phyloP scores from a whole-genome alignment of 1,140 invertebrate species.

The Onthophagus taurus region DNA sequence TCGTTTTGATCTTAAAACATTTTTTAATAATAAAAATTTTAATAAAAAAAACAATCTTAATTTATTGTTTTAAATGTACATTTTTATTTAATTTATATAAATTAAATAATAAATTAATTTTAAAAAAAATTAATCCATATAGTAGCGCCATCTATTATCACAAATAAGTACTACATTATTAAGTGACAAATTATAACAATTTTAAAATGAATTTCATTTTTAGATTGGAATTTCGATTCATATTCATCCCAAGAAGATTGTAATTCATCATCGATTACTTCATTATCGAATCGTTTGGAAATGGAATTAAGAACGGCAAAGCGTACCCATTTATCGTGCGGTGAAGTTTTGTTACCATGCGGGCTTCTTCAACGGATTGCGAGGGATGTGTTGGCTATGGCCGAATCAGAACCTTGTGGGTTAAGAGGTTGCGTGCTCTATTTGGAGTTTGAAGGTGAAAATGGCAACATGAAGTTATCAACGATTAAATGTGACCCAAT shows the following conservation, averaged over 20 bases:
- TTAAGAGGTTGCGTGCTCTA: conserved; percentile 66
- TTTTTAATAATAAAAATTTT: too few relatives aligned
- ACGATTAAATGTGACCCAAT: conserved; percentile 70
- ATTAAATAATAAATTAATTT: background rate
- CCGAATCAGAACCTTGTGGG: conserved; percentile 77
- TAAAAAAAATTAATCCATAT: background rate
- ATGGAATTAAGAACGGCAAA: conserved; percentile 66
- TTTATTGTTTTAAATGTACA: too few relatives aligned
- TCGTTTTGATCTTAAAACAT: too few relatives aligned
- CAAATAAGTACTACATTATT: too few relatives aligned
- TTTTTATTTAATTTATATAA: too few relatives aligned
- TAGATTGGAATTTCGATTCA: conserved; percentile 23
- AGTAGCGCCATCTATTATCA: too few relatives aligned
- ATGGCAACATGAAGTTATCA: conserved; percentile 49
- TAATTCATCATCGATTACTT: conserved; percentile 34
- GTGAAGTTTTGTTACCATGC: conserved; percentile 70
- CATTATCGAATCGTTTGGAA: conserved; percentile 61
- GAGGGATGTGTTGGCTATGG: conserved; percentile 62
- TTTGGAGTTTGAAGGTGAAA: conserved; percentile 61
- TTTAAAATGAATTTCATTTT: conserved; percentile 15
- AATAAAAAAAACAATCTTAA: too few relatives aligned
- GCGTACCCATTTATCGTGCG: conserved; percentile 62
- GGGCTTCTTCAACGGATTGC: conserved; percentile 66
- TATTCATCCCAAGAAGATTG: conserved; percentile 21
- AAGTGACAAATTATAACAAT: too few relatives aligned